phyloP scores from a whole-genome alignment of 2,888 invertebrate genomes.

The Caenorhabditis parvicauda region DNA sequence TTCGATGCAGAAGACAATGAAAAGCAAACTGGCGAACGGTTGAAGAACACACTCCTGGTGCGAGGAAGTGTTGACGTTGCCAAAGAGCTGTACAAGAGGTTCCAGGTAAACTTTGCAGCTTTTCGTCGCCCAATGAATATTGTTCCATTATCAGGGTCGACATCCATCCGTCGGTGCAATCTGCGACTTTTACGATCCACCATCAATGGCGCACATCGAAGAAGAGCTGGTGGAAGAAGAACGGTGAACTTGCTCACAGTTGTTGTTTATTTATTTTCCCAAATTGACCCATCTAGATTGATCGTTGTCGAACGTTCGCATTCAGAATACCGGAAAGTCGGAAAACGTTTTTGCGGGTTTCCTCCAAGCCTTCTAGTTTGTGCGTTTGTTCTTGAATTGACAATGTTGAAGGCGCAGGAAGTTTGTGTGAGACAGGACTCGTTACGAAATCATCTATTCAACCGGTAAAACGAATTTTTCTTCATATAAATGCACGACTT shows the following conservation, averaged over 20 bases:
- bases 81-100: conserved; percentile 55
- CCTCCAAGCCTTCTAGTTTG: too few relatives aligned
- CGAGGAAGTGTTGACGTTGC: conserved; percentile 55
- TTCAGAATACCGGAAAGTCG: background rate
- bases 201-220: conserved; percentile 33
- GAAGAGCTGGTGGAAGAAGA: conserved; percentile 14
- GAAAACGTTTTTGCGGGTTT: background rate
- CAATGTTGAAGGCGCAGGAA: too few relatives aligned
- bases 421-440: too few relatives aligned
- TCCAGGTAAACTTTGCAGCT: conserved; percentile 39
- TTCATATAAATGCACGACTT: too few relatives aligned
- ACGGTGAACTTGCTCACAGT: conserved; percentile 1
- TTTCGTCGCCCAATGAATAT: background rate
- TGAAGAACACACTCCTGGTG: conserved; percentile 52
- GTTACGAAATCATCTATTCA: too few relatives aligned
- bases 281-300: background rate
- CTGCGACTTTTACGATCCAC: conserved; percentile 61
- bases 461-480: too few relatives aligned
- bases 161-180: conserved; percentile 61
- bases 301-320: background rate
- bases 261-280: background rate
- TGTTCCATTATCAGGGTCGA: conserved; percentile 44
- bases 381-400: too few relatives aligned
- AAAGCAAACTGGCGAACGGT: conserved; percentile 52
- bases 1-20: conserved; percentile 56